Conservation (phyloP, 1,140 invertebrate genomes). For the Zelostemma sp. region DNA sequence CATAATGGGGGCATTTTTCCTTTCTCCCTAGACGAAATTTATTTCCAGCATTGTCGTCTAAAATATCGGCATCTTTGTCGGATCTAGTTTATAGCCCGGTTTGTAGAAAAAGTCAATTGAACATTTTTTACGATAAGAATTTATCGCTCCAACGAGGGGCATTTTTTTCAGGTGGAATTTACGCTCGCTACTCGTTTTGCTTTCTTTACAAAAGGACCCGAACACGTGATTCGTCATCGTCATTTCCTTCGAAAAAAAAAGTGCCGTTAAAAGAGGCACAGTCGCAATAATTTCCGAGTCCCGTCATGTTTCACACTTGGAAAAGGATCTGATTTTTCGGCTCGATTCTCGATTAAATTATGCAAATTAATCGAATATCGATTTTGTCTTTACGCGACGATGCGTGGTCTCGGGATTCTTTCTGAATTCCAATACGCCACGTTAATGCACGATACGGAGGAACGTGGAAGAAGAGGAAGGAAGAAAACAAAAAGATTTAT, state of each 20-base stretch:
- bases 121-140: too few species aligned
- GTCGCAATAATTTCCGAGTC: too few species aligned
- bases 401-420: background rate
- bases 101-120: too few species aligned
- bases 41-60: too few species aligned
- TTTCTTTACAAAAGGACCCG: too few species aligned
- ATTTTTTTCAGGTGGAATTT: background rate
- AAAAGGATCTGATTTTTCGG: too few species aligned
- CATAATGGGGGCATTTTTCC: background rate
- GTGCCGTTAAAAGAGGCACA: background rate
- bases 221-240: background rate
- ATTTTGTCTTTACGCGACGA: background rate
- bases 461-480: background rate
- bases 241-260: background rate
- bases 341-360: too few species aligned
- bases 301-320: too few species aligned
- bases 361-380: too few species aligned
- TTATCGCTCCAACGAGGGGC: background rate
- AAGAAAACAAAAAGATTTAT: constrained; percentile 1
- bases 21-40: background rate
- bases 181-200: background rate
- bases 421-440: background rate
- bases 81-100: too few species aligned
- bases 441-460: background rate
- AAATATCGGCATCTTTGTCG: background rate